Conservation (phyloP, 2,113 vertebrate genomes). For the Chaenogobius annularis region DNA sequence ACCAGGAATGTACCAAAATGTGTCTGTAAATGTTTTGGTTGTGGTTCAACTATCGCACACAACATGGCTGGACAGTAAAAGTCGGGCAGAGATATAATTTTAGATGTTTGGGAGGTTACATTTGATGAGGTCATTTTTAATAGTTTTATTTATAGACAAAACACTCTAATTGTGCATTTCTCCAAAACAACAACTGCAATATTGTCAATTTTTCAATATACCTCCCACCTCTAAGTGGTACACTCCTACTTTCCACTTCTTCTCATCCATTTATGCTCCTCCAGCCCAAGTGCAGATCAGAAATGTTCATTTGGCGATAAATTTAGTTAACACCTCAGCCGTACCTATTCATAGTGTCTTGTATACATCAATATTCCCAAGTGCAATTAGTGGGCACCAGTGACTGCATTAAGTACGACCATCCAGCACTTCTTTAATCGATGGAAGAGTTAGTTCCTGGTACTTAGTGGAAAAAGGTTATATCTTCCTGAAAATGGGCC, state of each 20-base stretch:
- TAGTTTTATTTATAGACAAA: no score
- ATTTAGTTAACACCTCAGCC: not conserved
- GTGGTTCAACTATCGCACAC: no score
- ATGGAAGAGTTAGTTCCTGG: conserved; percentile 9
- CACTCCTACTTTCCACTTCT: not conserved
- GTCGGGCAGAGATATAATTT: no score
- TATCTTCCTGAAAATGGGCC: conserved; percentile 8
- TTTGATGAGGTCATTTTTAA: no score
- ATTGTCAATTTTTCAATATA: no score
- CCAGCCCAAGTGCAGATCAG: not conserved
- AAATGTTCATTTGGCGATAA: not conserved
- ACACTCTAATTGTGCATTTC: no score
- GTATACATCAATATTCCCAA: not conserved
- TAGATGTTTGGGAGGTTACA: no score
- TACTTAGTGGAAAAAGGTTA: not conserved
- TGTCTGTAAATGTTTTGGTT: no score
- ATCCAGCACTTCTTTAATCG: not conserved
- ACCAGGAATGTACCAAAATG: no score
- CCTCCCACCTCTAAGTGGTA: no score
- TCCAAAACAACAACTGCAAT: no score
- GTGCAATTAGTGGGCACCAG: conserved; percentile 6
- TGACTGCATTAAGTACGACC: conserved; percentile 10
- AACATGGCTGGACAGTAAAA: no score
- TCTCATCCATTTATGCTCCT: not conserved
- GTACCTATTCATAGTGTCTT: not conserved